Evolutionary conservation across 92 coral and sea anemone species (phyloP).

Genomic region (Zoanthus solanderi): DNA sequence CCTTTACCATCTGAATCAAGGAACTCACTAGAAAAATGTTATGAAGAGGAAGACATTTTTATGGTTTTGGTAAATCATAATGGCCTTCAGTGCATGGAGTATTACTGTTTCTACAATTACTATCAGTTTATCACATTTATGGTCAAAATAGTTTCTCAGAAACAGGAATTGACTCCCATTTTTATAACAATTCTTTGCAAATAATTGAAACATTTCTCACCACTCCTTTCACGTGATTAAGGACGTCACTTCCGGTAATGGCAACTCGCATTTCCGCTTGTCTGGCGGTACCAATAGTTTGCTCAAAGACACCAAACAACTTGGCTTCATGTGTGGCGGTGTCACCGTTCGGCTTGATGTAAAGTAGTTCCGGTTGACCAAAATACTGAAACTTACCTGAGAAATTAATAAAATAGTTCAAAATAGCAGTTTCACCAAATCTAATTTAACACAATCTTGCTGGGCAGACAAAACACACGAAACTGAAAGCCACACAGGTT

Average conservation of each 20-base stretch:
- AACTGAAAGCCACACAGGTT: too few species aligned
- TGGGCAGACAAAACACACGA: too few species aligned
- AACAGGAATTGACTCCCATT: not conserved
- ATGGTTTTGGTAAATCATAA: too few species aligned
- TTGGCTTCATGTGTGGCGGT: conserved; percentile 34
- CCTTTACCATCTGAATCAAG: too few species aligned
- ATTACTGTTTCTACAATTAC: too few species aligned
- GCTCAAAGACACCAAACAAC: conserved; percentile 18
- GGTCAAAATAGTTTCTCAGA: too few species aligned
- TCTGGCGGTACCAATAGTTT: not conserved
- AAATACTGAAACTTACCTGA: conserved; percentile 27
- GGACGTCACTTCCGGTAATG: conserved; percentile 41
- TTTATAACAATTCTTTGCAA: not conserved
- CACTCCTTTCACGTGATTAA: conserved; percentile 36
- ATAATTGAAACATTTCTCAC: not conserved
- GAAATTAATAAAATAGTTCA: not conserved
- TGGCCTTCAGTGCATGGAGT: too few species aligned
- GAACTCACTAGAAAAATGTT: too few species aligned
- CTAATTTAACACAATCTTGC: too few species aligned
- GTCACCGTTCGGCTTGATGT: conserved; percentile 41
- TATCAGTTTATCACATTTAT: too few species aligned
- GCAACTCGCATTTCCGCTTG: conserved; percentile 33
- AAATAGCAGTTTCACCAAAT: not conserved
- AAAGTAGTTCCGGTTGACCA: conserved; percentile 42
- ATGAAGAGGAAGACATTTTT: too few species aligned